Evolutionary conservation across 2,113 vertebrate genomes (phyloP).

Genomic region (Puntigrus tetrazona): DNA sequence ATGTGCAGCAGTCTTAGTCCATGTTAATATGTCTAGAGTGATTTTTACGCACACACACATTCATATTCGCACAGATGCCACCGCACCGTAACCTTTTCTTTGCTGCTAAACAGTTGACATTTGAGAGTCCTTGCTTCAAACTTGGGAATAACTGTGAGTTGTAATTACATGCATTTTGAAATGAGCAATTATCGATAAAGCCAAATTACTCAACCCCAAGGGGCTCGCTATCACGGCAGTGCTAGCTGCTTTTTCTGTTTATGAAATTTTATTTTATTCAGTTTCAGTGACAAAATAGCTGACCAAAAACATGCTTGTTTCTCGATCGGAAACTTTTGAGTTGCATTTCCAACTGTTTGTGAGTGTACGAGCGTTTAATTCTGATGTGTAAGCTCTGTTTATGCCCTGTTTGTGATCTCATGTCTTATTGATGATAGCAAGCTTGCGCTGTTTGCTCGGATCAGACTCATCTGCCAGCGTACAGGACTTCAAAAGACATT

Average conservation of each 20-base stretch:
- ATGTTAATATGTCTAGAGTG: not conserved
- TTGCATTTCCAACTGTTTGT: not conserved
- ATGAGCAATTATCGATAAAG: conserved; percentile 64
- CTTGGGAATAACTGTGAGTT: conserved; percentile 58
- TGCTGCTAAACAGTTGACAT: conserved; percentile 57
- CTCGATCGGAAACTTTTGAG: conserved; percentile 1
- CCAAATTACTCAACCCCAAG: conserved; percentile 52
- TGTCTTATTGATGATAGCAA: conserved; percentile 72
- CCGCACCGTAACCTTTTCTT: conserved; percentile 51
- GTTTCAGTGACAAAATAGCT: conserved; percentile 33
- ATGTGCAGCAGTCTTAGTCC: not conserved
- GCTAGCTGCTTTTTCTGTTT: conserved; percentile 52
- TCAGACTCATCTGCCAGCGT: conserved; percentile 68
- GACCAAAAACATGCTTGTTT: not conserved
- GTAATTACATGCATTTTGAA: conserved; percentile 64
- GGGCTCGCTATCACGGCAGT: conserved; percentile 25
- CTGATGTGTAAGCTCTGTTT: conserved; percentile 47
- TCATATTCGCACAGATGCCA: conserved; percentile 37
- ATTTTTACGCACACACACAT: conserved; percentile 16
- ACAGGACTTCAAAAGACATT: conserved; percentile 62
- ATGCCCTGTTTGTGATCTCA: conserved; percentile 66
- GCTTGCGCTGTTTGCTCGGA: conserved; percentile 68
- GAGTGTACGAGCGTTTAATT: not conserved
- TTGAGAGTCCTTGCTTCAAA: conserved; percentile 62
- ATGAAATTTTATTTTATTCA: conserved; percentile 52